A percentile compares a stretch with the other conserved stretches of the same genome.
Conservation (phyloP, 2,797 vertebrate species). For the Crossoptilon crossoptilon region DNA sequence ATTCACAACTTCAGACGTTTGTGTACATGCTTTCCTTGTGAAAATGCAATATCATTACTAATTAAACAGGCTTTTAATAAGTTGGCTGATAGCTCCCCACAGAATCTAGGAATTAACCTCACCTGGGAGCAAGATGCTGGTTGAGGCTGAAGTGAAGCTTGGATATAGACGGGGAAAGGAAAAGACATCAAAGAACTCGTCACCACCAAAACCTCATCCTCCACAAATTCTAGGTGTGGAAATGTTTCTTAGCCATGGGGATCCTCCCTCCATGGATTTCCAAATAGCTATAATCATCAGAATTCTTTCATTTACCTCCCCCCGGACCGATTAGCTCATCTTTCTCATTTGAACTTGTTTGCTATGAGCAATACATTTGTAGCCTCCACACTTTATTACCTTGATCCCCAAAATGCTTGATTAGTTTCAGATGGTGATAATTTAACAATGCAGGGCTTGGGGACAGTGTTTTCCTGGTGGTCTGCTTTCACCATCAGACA, state of each 20-base stretch:
- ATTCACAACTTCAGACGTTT: slow-evolving; percentile 59
- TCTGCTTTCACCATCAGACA: background rate
- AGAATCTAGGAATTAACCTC: slow-evolving; percentile 67
- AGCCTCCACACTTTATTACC: background rate
- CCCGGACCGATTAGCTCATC: slow-evolving; percentile 58
- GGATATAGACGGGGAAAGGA: slow-evolving; percentile 54
- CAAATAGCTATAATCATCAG: slow-evolving; percentile 57
- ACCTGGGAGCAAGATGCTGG: slow-evolving; percentile 67
- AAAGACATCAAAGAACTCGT: slow-evolving; percentile 66
- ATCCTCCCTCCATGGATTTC: slow-evolving; percentile 61
- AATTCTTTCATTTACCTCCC: slow-evolving; percentile 64
- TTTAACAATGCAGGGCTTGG: background rate
- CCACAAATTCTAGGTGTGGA: slow-evolving; percentile 73
- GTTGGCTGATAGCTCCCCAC: slow-evolving; percentile 35
- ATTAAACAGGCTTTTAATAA: slow-evolving; percentile 66
- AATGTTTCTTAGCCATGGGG: slow-evolving; percentile 49
- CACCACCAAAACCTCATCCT: slow-evolving; percentile 66
- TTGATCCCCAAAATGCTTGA: slow-evolving; percentile 4
- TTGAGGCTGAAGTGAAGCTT: slow-evolving; percentile 46
- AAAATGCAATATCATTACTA: slow-evolving; percentile 54
- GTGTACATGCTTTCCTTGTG: slow-evolving; percentile 46
- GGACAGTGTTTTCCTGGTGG: background rate
- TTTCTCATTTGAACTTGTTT: slow-evolving; percentile 41
- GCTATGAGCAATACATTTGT: background rate
- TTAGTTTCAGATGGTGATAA: slow-evolving; percentile 24